phyloP scores from a whole-genome alignment of 2,113 vertebrate genomes.

The Austrofundulus limnaeus region DNA sequence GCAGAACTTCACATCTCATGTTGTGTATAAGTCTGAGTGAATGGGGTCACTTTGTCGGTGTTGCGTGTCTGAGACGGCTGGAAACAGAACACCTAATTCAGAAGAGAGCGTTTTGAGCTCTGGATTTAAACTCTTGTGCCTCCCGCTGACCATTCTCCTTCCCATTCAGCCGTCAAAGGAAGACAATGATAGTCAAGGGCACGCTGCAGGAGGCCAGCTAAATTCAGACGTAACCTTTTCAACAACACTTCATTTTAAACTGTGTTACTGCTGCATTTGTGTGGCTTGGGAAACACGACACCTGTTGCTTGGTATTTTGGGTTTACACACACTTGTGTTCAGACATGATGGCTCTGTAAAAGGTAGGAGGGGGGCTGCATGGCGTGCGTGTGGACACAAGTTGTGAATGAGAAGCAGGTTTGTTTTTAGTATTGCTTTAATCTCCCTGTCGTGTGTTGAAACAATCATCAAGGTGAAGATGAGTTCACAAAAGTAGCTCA shows the following conservation, averaged over 20 bases:
- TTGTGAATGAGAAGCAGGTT: slow-evolving; percentile 25
- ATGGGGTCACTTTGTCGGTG: slow-evolving; percentile 11
- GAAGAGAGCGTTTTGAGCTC: slow-evolving; percentile 51
- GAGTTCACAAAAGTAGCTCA: no score
- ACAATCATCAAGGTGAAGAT: no score
- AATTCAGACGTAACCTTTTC: slow-evolving; percentile 72
- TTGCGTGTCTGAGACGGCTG: slow-evolving; percentile 40
- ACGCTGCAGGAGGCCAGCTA: slow-evolving; percentile 46
- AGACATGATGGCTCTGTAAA: slow-evolving; percentile 1
- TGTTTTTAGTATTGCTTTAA: no score
- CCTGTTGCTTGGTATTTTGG: slow-evolving; percentile 58
- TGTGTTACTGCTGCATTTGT: slow-evolving; percentile 35
- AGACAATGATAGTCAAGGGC: slow-evolving; percentile 57
- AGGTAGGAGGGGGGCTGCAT: slow-evolving; percentile 3
- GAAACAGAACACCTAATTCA: no score
- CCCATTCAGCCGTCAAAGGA: slow-evolving; percentile 23
- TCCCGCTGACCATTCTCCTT: not conserved
- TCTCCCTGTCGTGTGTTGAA: not conserved
- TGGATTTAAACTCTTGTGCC: slow-evolving; percentile 35
- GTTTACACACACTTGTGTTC: slow-evolving; percentile 44
- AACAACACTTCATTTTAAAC: slow-evolving; percentile 52
- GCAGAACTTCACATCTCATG: not conserved
- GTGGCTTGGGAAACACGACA: slow-evolving; percentile 48
- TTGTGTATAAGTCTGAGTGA: not conserved
- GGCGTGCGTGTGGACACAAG: slow-evolving; percentile 11